Conservation (phyloP, 2,113 vertebrate species). For the Pterocles gutturalis region DNA sequence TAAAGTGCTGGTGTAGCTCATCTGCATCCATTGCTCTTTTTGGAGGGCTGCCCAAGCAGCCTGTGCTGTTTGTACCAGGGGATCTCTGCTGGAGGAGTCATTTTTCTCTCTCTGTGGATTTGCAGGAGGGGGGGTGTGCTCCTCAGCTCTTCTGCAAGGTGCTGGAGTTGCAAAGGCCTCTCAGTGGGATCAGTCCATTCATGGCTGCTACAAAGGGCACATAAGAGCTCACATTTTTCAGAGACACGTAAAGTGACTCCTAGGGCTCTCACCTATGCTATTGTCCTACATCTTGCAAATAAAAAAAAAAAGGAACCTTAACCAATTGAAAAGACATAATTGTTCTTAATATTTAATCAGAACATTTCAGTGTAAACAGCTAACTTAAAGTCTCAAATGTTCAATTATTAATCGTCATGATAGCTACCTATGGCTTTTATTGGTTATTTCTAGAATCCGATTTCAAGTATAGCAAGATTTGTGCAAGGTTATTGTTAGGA, state of each 20-base stretch:
- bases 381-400: neutral
- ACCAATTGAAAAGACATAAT: neutral
- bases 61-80: neutral
- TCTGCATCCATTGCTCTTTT: neutral
- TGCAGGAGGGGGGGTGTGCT: rapidly evolving
- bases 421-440: conserved; percentile 10
- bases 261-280: neutral
- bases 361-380: neutral
- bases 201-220: neutral
- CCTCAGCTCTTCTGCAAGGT: rapidly evolving
- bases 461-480: conserved; percentile 46
- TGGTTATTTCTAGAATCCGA: conserved; percentile 44
- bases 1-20: neutral
- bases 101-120: neutral
- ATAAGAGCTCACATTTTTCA: neutral
- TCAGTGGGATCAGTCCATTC: neutral
- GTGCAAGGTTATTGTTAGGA: conserved; percentile 58
- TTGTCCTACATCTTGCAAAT: neutral
- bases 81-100: neutral
- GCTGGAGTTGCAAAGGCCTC: neutral
- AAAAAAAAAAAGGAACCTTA: neutral
- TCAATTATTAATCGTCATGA: conserved; percentile 18
- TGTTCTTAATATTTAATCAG: neutral
- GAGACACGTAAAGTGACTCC: neutral
- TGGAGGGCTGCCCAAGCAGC: neutral